Evolutionary conservation across 1,140 invertebrate species (phyloP).

Genomic region (Drosophila bocki): DNA sequence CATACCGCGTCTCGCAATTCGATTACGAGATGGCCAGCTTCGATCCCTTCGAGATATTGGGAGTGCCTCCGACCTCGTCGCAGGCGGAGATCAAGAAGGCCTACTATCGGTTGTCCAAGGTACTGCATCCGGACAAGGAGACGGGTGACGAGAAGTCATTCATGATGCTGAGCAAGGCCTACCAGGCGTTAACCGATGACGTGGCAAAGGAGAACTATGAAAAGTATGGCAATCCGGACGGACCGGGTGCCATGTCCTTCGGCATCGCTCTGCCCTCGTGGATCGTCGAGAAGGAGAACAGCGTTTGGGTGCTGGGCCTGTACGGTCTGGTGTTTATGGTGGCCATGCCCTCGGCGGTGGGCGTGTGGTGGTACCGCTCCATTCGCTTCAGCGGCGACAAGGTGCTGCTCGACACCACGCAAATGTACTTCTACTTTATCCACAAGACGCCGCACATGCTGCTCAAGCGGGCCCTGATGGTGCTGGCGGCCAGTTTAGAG

Average conservation of each 20-base stretch:
- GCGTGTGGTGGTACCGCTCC: slow-evolving; percentile 99
- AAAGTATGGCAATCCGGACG: slow-evolving; percentile 99
- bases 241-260: slow-evolving; percentile 99
- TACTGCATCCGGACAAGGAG: slow-evolving; percentile 98
- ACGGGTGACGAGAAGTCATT: slow-evolving; percentile 99
- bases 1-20: slow-evolving; percentile 98
- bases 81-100: slow-evolving; percentile 97
- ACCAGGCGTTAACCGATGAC: slow-evolving; percentile 97
- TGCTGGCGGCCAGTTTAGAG: slow-evolving; percentile 97
- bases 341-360: slow-evolving; percentile 96
- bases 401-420: slow-evolving; percentile 97
- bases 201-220: slow-evolving; percentile 99
- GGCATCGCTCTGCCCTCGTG: slow-evolving; percentile 99
- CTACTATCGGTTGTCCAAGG: slow-evolving; percentile 96
- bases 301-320: slow-evolving; percentile 97
- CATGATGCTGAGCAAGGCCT: slow-evolving; percentile 98
- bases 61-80: slow-evolving; percentile 93
- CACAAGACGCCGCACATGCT: slow-evolving; percentile 98
- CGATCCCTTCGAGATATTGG: slow-evolving; percentile 99
- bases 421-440: slow-evolving; percentile 98
- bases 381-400: slow-evolving; percentile 98
- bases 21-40: slow-evolving; percentile 99
- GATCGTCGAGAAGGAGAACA: slow-evolving; percentile 99
- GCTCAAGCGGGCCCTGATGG: slow-evolving; percentile 97
- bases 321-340: slow-evolving; percentile 99